Evolutionary conservation across 2,113 vertebrate species (phyloP).

Genomic region (Hypanus sabinus): DNA sequence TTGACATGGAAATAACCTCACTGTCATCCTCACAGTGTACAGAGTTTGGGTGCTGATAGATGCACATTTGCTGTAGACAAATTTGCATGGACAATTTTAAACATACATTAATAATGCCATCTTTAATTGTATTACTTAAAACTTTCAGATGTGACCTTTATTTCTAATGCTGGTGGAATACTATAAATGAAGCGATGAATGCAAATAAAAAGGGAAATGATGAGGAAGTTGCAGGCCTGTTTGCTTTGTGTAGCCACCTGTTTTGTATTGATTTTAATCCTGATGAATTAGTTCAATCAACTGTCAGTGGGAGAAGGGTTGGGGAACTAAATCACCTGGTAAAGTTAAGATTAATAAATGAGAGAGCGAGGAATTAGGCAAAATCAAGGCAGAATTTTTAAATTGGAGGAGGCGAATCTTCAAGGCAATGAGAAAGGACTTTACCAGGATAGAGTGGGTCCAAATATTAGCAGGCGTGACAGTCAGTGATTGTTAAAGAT

Average conservation of each 20-base stretch:
- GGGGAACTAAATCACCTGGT: too few relatives aligned
- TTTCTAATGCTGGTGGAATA: not conserved
- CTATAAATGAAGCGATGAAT: not conserved
- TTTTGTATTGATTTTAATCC: not conserved
- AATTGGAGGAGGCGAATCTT: too few relatives aligned
- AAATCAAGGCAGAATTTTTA: too few relatives aligned
- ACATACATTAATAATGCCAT: not conserved
- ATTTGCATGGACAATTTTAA: slow-evolving; percentile 12
- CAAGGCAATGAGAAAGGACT: too few relatives aligned
- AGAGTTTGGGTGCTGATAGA: not conserved
- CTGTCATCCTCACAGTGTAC: not conserved
- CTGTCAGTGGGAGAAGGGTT: too few relatives aligned
- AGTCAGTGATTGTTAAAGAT: too few relatives aligned
- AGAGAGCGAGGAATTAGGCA: too few relatives aligned
- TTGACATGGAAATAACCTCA: not conserved
- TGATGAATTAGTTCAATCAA: too few relatives aligned
- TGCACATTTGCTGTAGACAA: not conserved
- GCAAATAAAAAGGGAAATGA: not conserved
- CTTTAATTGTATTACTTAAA: not conserved
- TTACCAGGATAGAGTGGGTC: too few relatives aligned
- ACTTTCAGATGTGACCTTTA: not conserved
- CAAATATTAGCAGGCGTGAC: too few relatives aligned
- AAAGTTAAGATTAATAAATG: too few relatives aligned
- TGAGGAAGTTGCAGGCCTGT: not conserved
- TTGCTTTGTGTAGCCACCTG: not conserved